Evolutionary conservation across 2,797 vertebrate genomes (phyloP), one percentile per base, ranked within the genome.

Genomic region (Danio choprae): DNA sequence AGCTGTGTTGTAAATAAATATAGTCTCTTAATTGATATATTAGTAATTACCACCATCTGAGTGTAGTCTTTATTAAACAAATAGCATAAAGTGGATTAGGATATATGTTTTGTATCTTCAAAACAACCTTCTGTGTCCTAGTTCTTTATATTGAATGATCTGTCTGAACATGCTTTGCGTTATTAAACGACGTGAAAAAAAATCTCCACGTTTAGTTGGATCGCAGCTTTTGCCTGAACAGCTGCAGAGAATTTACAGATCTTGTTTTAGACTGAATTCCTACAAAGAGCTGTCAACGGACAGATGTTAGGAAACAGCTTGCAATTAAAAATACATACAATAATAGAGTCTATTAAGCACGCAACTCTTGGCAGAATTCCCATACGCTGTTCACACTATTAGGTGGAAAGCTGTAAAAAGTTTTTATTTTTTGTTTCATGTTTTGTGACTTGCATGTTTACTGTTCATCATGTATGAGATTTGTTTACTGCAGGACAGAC

Each of bases 1-100:
- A 43, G 38, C 67, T 65, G 11, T 70, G 10, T 29, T 85, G 75
- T 79, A 83, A 73, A 85, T 78, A 83, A 72, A 79, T 67, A n/a
- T 3, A 8, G 16, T 46, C 36, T 62, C 29, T 13, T 60, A 51
- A 48, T 68, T 46, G 20, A 22, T 44, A 40, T 36, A 70, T 51
- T 4, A 62, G 8, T 69, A 69, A 69, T 48, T 15, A 51, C 59
- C 43, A 36, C 29, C 7, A 46, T 18, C 29, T 13, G 41, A 44
- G n/a, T 20, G 68, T 53, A 12, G 16, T 72, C n/a, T 41, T 56
- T 56, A 20, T 43, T 56, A 22, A 43, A 59, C 4, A 1, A 56
- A 15, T 13, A 70, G 62, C 36, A 36, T 60, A 22, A 43, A 62
- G 36, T 38, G 55, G 6, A 20, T 13, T 55, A 13, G 22, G 56